Conservation (phyloP, 1,140 invertebrate genomes). For the Portunus trituberculatus region DNA sequence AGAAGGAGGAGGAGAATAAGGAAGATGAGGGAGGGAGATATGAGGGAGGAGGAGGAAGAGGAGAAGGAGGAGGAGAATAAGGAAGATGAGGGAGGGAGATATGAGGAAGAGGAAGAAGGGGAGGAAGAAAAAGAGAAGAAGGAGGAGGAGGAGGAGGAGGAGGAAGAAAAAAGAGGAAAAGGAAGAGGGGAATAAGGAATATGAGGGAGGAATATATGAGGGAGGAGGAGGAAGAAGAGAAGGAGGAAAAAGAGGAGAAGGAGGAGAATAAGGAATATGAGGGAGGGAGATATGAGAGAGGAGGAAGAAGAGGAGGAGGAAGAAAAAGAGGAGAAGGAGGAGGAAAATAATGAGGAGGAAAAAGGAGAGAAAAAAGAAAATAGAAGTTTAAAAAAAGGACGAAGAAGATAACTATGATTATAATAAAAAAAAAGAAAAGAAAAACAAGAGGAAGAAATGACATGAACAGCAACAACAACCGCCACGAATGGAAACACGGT, state of each 20-base stretch:
- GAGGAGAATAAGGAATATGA: not conserved
- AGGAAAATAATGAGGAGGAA: not conserved
- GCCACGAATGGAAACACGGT: not conserved
- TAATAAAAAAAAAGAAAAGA: not conserved
- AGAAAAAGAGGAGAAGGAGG: not conserved
- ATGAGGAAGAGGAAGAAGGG: not conserved
- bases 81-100: not conserved
- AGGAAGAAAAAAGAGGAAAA: not conserved
- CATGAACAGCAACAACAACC: no score
- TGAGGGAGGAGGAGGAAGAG: not conserved
- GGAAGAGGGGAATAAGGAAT: not conserved
- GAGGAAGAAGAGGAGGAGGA: slow-evolving; percentile 20
- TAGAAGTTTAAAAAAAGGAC: no score
- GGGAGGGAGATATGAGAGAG: not conserved
- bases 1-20: not conserved
- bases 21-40: not conserved
- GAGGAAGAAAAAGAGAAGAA: not conserved
- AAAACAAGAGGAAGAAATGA: not conserved
- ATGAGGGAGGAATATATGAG: not conserved
- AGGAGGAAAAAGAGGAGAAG: not conserved
- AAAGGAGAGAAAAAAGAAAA: not conserved
- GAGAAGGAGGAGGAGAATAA: not conserved
- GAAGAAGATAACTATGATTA: not conserved
- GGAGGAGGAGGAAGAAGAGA: not conserved
- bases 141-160: not conserved